Base-by-base conservation (phyloP, 2,888 invertebrate species). In the Drosophila macrospina region DNA sequence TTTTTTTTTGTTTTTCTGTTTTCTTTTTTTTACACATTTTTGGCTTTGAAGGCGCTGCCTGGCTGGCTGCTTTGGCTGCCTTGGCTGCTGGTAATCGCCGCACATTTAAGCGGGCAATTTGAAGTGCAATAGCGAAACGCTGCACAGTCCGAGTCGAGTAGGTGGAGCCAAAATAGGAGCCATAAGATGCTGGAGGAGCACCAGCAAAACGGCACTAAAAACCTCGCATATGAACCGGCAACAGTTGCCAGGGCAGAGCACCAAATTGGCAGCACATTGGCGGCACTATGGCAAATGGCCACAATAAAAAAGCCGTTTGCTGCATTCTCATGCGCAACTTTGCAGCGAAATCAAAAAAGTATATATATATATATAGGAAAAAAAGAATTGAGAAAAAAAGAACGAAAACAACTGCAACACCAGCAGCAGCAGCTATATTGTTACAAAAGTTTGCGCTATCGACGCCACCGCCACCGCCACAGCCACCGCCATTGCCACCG, bases 271-370 rank as follows among this genome's bases (percentile, higher is more conserved):
- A 78, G 80, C 77, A 76, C 77, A 79, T 77, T 77, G 77, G 77
- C 67, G 82, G 71, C 72, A 80, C 88, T 67, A 86, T 84, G 85
- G 81, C 86, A 83, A 86, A 88, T 83, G 78, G 87, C 87, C 82
- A 88, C 85, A 86, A 84, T 87, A 89, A 86, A 83, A 87, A 85
- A 89, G 86, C 89, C 86, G 88, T 86, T 86, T 87, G 89, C 88
- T 87, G 89, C 89, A 89, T 85, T 87, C 86, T 85, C 89, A 85
- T 85, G 84, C 89, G 88, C 89, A 73, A 88, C 76, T 80, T 72
- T 74, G 79, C 75, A 74, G 61, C 70, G 65, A 65, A 69, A 78
- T 78, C 79, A 74, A 78, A 65, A 76, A 74, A 66, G 20, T 20
- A 20, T 41, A 54, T 30, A 42, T 8, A 42, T n/a, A 16, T 16